Evolutionary conservation across 2,888 invertebrate genomes (phyloP).

Genomic region (Dasysyrphus albostriatus): DNA sequence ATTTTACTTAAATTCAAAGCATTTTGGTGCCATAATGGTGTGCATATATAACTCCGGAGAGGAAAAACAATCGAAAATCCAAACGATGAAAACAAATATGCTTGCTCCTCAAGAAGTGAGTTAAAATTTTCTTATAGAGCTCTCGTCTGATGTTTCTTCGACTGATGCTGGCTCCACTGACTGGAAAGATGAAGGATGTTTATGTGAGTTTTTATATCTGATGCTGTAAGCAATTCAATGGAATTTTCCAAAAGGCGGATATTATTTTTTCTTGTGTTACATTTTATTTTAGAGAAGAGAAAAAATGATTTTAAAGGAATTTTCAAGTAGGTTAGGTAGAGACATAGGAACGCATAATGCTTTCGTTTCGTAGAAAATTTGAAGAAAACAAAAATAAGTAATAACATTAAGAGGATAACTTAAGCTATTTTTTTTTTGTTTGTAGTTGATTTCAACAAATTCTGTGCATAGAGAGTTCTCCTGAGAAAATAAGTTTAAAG

Average conservation of each 20-base stretch:
- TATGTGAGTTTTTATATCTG: conserved; percentile 8
- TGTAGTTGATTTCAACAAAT: not conserved
- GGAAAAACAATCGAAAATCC: conserved; percentile 63
- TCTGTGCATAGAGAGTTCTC: not conserved
- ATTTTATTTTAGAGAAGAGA: not conserved
- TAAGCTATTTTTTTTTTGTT: not conserved
- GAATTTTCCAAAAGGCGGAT: conserved; percentile 33
- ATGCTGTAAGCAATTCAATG: conserved; percentile 16
- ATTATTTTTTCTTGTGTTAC: not conserved
- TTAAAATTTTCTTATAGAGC: conserved; percentile 8
- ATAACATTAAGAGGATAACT: not conserved
- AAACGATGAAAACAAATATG: conserved; percentile 59
- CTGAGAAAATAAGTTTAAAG: not conserved
- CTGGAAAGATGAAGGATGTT: not conserved
- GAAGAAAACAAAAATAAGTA: not conserved
- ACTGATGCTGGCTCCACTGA: not conserved
- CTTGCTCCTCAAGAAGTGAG: conserved; percentile 37
- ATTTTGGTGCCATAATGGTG: conserved; percentile 4
- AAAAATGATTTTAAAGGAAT: conserved; percentile 1
- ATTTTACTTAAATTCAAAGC: conserved; percentile 58
- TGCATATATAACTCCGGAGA: conserved; percentile 10
- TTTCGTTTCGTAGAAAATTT: not conserved
- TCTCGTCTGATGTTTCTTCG: not conserved
- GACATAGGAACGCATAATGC: not conserved
- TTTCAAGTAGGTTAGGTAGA: not conserved